Base-by-base conservation (phyloP, 2,888 invertebrate genomes). In the Saturnia japonica region DNA sequence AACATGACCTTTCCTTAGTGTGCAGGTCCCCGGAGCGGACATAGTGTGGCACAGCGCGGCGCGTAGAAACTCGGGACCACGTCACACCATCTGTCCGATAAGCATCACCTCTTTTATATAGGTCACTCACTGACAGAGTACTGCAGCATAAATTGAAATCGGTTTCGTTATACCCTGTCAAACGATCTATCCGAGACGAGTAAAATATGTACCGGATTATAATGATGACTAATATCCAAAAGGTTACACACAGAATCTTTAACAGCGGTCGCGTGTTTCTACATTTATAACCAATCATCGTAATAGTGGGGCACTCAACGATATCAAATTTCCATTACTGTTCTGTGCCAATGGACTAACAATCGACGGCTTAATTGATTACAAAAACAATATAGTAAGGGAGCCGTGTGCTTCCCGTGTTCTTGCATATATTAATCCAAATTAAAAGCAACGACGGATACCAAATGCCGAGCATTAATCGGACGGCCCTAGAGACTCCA, bases 401-500 rank as follows among this genome's bases (percentile, higher is more conserved):
- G 82, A 78, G 79, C 80, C 76, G 78, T 79, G 77, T 78, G 80
- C 82, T 88, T 89, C 86, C 87, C 86, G 81, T 78, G 78, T 80
- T 79, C 83, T 86, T 89, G 89, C 89, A 90, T 91, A 88, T 90
- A 89, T 91, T 91, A 91, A 90, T 91, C 86, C 83, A 85, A 91
- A 92, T 93, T 92, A 91, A 92, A 92, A 91, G 90, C 85, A 82
- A 85, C 84, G 82, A 85, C 82, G 83, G 84, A 82, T 86, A 88
- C 88, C 87, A 86, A 90, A 89, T 87, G 87, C 78, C 78, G 83
- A 85, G 87, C 90, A 89, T 90, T 91, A 90, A 88, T 85, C 85
- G 85, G 75, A 79, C 84, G 89, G 89, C 93, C 93, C 93, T 93
- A 93, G 93, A 94, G 93, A 94, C 93, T 94, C 90, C 91, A 94